phyloP scores from a whole-genome alignment of 2,888 invertebrate genomes.

The Drepana falcataria region DNA sequence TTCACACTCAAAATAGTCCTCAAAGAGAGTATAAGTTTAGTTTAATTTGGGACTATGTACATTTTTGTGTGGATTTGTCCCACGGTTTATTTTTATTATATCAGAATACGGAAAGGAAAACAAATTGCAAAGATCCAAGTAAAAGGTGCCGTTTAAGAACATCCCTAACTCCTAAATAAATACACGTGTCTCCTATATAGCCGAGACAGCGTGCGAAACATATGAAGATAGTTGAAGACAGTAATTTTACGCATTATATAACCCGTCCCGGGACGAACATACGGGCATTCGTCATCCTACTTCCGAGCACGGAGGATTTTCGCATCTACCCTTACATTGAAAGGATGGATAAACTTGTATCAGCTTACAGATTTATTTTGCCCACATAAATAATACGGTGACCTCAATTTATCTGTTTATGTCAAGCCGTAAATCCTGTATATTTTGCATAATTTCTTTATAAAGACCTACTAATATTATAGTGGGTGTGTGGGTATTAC shows the following conservation, averaged over 20 bases:
- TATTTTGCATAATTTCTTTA: slow-evolving; percentile 23
- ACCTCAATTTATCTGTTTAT: slow-evolving; percentile 37
- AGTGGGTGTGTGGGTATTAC: no score
- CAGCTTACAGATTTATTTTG: slow-evolving; percentile 61
- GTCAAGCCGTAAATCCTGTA: slow-evolving; percentile 26
- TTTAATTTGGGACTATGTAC: no score
- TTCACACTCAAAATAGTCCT: no score
- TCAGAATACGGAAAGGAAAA: neutral
- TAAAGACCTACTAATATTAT: slow-evolving; percentile 18
- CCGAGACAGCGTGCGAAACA: slow-evolving; percentile 35
- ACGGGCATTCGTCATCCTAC: slow-evolving; percentile 65
- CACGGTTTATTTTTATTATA: no score
- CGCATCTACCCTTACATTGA: slow-evolving; percentile 53
- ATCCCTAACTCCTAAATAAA: slow-evolving; percentile 27
- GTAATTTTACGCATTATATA: slow-evolving; percentile 75
- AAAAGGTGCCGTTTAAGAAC: neutral
- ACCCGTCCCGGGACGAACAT: slow-evolving; percentile 57
- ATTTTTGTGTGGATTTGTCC: no score
- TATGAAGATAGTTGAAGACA: slow-evolving; percentile 61
- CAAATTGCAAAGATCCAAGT: neutral
- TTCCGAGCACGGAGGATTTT: slow-evolving; percentile 44
- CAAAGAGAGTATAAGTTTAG: no score
- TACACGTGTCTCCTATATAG: slow-evolving; percentile 23
- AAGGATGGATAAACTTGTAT: slow-evolving; percentile 61
- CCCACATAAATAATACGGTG: slow-evolving; percentile 46